Base-by-base conservation (phyloP, 2,888 invertebrate genomes). In the Agrochola litura region DNA sequence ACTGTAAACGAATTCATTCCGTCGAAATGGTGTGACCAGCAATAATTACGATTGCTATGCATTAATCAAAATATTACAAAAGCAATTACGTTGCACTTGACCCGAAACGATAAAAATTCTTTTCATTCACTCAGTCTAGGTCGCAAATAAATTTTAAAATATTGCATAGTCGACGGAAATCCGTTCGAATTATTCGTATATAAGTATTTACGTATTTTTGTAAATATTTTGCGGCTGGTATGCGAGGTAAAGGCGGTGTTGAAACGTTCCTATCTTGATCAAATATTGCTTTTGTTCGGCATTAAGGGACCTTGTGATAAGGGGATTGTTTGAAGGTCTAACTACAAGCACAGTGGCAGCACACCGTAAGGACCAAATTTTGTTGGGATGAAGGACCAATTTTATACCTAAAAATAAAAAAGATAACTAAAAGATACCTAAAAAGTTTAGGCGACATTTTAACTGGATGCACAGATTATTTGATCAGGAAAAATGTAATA, bases 141-240 rank as follows among this genome's bases (percentile, higher is more conserved):
- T 83, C 69, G 61, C 46, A 41, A 58, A 37, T 76, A 65, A 41
- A 71, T 78, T 56, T 46, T 43, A 73, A 71, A 77, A 78, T 65
- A 74, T 83, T 86, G 81, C 82, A 72, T 46, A 66, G 30, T 79
- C 37, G 73, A 60, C 86, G 86, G 88, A 88, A 85, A 86, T 88
- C 82, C 88, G 83, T 79, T 79, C 54, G 68, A 69, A 85, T 73
- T 79, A 70, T 66, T 75, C 30, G 19, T 66, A 22, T 65, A 37
- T 22, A 74, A 83, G 41, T 69, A 72, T 81, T 30, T 30, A 30
- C 77, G 74, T 49, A n/a, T 68, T 54, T 68, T 76, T 67, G 65
- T 64, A 68, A 63, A 41, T 79, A 70, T 76, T 71, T 76, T 9
- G 61, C 61, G 68, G 60, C 72, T 64, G 77, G 76, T 74, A 81